Evolutionary conservation across 1,140 invertebrate species (phyloP), one percentile per base, ranked within the genome.

Genomic region (Sarcophaga bullata): DNA sequence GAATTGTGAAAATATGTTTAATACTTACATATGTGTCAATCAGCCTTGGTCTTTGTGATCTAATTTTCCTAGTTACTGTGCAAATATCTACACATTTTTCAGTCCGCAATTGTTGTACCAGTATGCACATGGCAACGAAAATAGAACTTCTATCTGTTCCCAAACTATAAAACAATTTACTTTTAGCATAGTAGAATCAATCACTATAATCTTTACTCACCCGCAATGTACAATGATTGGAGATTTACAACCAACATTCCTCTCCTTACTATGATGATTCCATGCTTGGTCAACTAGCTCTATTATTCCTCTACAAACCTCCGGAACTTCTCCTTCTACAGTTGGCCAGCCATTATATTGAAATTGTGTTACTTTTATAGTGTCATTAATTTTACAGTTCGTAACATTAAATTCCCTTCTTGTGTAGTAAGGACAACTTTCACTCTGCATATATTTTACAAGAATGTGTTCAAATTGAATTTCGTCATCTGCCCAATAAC

Each of bases 401-500:
- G 94, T 95, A 68, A 97, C 93, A 84, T 93, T 93, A 90, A 97
- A 95, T 90, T 97, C 95, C 72, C 96, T 92, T 62, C 95, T 91
- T 17, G 96, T 96, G 87, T 96, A 97, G 89, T 96, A 96, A 0
- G 96, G 95, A 90, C 95, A 96, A 85, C 94, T 96, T 90, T 97
- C 95, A 89, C 95, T 96, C 86, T 96, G 95, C 85, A 96, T 94
- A 86, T 97, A 96, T 89, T 95, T 94, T 11, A 98, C 95, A 82
- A 93, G 93, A 87, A 97, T 95, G 90, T 96, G 94, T 84, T 97
- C 96, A 87, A 96, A 95, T 80, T 92, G 92, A 62, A 93, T 92
- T 86, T 96, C 95, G 88, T 97, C 95, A 86, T 97, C 96, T 58
- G 97, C 96, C 97, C 97, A 98, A 90, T 98, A 98, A 10, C 96